These are phyloP conservation scores for Bos javanicus DNA, from an alignment of 2,113 vertebrate genomes.

Conservation along the genomic window DNA sequence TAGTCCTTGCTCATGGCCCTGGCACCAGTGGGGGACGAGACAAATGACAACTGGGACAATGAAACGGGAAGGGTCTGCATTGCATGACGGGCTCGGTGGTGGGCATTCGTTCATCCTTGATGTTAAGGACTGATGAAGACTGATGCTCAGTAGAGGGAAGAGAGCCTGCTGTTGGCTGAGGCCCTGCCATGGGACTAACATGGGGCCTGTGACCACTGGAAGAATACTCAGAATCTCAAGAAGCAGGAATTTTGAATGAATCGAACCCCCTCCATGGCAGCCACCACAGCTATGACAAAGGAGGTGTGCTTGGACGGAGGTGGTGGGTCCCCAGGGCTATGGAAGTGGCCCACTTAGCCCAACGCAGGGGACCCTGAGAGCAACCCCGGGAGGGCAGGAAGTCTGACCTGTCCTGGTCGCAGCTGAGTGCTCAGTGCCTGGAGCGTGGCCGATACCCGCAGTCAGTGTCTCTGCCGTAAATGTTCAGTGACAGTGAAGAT, in stretches of 20 bases:
- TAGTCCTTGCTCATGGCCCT: not conserved
- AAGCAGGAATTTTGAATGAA: not conserved
- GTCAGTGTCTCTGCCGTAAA: not conserved
- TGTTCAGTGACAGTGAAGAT: not conserved
- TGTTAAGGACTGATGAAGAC: accelerated
- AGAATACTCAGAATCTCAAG: not conserved
- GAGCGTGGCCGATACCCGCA: not conserved
- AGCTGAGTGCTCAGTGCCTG: not conserved
- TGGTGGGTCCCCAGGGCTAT: accelerated
- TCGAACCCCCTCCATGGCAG: not conserved
- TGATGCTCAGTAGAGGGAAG: not conserved
- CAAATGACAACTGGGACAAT: not conserved
- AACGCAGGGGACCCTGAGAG: accelerated
- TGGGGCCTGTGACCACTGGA: not conserved
- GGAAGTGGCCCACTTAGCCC: not conserved
- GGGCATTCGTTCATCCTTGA: not conserved
- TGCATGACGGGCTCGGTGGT: too few relatives aligned
- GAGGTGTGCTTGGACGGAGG: not conserved
- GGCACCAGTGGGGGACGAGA: not conserved
- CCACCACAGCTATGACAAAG: not conserved
- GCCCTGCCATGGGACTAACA: not conserved
- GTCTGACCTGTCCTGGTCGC: not conserved
- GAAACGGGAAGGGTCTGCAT: accelerated
- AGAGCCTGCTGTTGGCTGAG: not conserved
- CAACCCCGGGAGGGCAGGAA: accelerated